Evolutionary conservation across 2,888 invertebrate genomes (phyloP).

Genomic region (Drosophila merina): DNA sequence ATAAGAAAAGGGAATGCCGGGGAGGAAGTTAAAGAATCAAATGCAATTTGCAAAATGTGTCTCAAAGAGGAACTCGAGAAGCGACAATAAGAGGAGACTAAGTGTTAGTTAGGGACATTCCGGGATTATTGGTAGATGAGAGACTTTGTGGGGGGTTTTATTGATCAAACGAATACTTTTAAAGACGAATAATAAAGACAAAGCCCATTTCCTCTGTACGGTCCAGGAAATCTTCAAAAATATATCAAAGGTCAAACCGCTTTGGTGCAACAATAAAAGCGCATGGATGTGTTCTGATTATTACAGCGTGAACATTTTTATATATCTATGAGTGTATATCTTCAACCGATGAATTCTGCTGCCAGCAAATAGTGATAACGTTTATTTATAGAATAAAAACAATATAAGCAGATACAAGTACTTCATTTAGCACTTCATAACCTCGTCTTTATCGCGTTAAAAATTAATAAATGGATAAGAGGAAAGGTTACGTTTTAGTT

Average conservation of each 20-base stretch:
- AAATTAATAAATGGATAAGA: not conserved
- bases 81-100: slow-evolving; percentile 11
- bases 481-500: not conserved
- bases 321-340: not conserved
- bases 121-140: slow-evolving; percentile 7
- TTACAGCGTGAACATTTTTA: not conserved
- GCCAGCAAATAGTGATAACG: not conserved
- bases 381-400: slow-evolving; percentile 1
- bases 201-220: too few relatives aligned
- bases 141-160: not conserved
- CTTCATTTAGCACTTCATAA: not conserved
- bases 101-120: not conserved
- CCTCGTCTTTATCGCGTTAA: too few relatives aligned
- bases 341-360: not conserved
- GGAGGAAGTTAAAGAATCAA: slow-evolving; percentile 21
- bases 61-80: slow-evolving; percentile 15
- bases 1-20: slow-evolving; percentile 42
- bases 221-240: too few relatives aligned
- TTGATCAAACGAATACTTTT: not conserved
- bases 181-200: too few relatives aligned
- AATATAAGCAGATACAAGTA: not conserved
- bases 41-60: slow-evolving; percentile 31
- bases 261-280: too few relatives aligned
- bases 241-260: too few relatives aligned
- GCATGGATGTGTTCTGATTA: not conserved